Conservation (phyloP, 2,113 vertebrate species). For the Steatornis caripensis region DNA sequence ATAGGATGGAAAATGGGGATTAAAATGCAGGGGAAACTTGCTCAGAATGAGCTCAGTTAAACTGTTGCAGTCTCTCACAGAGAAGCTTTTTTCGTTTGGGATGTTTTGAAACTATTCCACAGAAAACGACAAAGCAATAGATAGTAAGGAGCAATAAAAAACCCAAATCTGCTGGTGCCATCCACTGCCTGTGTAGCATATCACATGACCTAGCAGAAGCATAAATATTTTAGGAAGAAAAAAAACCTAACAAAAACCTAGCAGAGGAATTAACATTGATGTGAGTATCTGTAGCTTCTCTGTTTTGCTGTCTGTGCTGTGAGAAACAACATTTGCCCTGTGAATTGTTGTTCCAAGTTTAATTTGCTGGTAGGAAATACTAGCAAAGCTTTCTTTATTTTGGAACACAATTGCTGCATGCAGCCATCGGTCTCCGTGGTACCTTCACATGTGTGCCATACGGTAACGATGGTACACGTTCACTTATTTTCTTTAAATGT, state of each 20-base stretch:
- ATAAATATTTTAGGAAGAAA: background rate
- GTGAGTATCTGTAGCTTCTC: background rate
- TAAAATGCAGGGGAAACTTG: background rate
- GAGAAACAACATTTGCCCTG: background rate
- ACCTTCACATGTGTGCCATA: fast-evolving
- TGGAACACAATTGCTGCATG: background rate
- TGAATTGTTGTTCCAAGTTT: background rate
- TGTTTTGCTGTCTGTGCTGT: background rate
- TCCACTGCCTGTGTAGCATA: background rate
- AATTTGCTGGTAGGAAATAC: background rate
- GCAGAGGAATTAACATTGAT: background rate
- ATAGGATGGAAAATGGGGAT: background rate
- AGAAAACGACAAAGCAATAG: background rate
- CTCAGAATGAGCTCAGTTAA: background rate
- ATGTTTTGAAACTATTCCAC: background rate
- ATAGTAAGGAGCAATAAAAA: background rate
- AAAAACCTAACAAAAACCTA: background rate
- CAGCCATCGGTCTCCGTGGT: too few species aligned
- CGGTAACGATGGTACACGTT: fast-evolving
- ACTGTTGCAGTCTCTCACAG: background rate
- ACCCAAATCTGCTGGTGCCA: background rate
- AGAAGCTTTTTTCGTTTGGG: background rate
- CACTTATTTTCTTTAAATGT: background rate
- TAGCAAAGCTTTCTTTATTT: background rate
- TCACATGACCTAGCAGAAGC: background rate